These are phyloP conservation scores for Heteromurus nitidus DNA, from an alignment of 2,888 invertebrate genomes.

Conservation along the genomic window DNA sequence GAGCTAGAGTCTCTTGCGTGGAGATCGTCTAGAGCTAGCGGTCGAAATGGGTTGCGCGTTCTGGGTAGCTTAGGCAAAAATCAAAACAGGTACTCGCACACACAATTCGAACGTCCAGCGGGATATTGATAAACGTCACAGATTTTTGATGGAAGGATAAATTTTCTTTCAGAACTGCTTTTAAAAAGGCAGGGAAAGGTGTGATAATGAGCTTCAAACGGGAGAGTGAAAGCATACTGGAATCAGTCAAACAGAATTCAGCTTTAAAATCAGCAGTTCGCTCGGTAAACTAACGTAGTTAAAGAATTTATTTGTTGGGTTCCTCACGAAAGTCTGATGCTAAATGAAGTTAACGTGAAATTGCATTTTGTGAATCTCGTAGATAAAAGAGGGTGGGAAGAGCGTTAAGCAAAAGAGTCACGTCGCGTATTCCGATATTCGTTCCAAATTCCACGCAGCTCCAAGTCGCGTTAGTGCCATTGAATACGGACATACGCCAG, in stretches of 20 bases:
- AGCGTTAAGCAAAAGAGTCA: constrained; percentile 80
- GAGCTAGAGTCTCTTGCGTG: constrained; percentile 86
- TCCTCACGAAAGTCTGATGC: no score
- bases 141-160: no score
- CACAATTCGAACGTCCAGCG: no score
- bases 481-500: constrained; percentile 54
- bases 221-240: constrained; percentile 71
- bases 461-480: constrained; percentile 37
- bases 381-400: constrained; percentile 85
- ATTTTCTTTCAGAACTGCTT: constrained; percentile 70
- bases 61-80: constrained; percentile 69
- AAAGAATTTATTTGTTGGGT: background rate
- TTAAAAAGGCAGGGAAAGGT: constrained; percentile 73
- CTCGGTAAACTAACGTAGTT: constrained; percentile 61
- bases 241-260: constrained; percentile 73
- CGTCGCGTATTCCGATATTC: constrained; percentile 85
- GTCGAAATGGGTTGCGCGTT: constrained; percentile 69
- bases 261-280: constrained; percentile 72
- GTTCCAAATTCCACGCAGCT: constrained; percentile 79
- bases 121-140: no score
- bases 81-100: constrained; percentile 72
- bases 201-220: constrained; percentile 73
- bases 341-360: no score
- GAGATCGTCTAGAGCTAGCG: constrained; percentile 70
- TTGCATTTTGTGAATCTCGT: no score